phyloP scores from a whole-genome alignment of 2,113 vertebrate species.

The Siphamia tubifer region DNA sequence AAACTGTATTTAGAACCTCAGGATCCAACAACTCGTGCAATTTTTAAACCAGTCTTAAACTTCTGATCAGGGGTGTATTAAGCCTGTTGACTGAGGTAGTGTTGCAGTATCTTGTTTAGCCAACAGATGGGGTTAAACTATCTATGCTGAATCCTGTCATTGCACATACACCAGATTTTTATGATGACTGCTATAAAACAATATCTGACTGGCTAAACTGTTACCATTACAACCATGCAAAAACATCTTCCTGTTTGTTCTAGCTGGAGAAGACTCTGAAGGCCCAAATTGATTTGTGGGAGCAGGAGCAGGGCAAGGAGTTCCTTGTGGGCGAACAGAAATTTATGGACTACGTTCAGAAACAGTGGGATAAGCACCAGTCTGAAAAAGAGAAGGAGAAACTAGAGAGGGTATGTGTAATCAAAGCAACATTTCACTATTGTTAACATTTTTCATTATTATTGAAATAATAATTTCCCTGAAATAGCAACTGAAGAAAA shows the following conservation, averaged over 20 bases:
- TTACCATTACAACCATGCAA: neutral
- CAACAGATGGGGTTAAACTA: too few species aligned
- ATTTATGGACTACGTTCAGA: slow-evolving; percentile 85
- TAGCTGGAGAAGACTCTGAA: slow-evolving; percentile 92
- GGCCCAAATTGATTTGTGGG: slow-evolving; percentile 83
- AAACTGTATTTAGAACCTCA: too few species aligned
- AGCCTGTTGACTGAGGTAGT: too few species aligned
- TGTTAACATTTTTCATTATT: neutral
- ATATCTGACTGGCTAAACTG: neutral
- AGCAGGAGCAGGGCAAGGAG: slow-evolving; percentile 71
- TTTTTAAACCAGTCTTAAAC: too few species aligned
- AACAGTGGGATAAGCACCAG: slow-evolving; percentile 86
- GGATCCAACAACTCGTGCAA: too few species aligned
- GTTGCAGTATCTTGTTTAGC: too few species aligned
- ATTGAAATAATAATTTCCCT: neutral
- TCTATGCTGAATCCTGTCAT: too few species aligned
- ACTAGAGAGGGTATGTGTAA: slow-evolving; percentile 84
- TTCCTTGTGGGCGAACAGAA: slow-evolving; percentile 89
- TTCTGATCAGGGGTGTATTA: too few species aligned
- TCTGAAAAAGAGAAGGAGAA: slow-evolving; percentile 90
- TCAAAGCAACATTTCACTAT: neutral
- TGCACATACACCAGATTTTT: too few species aligned
- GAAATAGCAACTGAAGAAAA: slow-evolving; percentile 90
- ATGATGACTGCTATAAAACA: too few species aligned
- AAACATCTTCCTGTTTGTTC: neutral